Conservation (phyloP, 2,113 vertebrate genomes). For the Leptobrachium leishanense region DNA sequence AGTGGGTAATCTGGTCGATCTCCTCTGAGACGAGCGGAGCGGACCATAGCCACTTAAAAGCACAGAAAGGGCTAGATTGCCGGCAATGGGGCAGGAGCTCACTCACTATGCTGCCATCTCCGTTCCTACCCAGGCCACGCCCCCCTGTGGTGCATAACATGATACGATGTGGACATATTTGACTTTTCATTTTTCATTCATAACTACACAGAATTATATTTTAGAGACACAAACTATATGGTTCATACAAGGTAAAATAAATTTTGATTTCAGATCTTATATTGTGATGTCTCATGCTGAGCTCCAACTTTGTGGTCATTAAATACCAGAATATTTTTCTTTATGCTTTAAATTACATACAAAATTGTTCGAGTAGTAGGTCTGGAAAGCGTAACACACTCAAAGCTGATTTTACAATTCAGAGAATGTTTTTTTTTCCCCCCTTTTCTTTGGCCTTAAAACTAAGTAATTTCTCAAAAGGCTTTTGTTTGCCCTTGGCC, state of each 20-base stretch:
- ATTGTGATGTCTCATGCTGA: neutral
- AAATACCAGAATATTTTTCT: neutral
- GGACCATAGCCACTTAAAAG: no score
- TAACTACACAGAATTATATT: no score
- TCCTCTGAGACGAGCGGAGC: no score
- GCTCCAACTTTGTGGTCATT: neutral
- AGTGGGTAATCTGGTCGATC: no score
- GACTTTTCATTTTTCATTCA: no score
- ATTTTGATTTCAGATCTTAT: neutral
- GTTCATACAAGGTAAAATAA: neutral
- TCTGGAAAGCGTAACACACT: neutral
- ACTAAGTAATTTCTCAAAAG: constrained; percentile 2
- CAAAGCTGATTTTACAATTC: constrained; percentile 3
- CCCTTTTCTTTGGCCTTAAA: neutral
- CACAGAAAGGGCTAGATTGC: no score
- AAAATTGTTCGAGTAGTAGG: neutral
- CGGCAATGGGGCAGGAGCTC: no score
- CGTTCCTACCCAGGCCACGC: no score
- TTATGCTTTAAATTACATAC: neutral
- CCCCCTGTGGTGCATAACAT: no score
- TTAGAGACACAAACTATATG: neutral
- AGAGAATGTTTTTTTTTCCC: neutral
- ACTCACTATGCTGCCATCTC: no score
- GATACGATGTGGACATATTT: no score
- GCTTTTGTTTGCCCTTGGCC: constrained; percentile 4